Evolutionary conservation across 2,797 vertebrate genomes (phyloP), one percentile per base, ranked within the genome.

Genomic region (Gobio occitaniae): DNA sequence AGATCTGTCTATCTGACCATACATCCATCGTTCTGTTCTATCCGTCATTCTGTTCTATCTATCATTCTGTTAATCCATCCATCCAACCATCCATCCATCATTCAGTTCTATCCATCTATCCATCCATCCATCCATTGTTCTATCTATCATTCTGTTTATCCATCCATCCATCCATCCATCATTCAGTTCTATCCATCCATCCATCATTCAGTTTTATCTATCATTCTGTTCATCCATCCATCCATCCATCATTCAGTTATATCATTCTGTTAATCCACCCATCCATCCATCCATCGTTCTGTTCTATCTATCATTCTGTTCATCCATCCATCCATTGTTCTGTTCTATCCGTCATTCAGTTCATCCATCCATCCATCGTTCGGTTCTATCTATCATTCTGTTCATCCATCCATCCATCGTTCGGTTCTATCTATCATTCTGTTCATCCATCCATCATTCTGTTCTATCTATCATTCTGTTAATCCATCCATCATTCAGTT

Each of bases 401-500:
- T 32, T 32, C 2, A 32, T 48, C 47, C 15, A 6, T 54, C 52
- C 2, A 19, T 54, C 17, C 2, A 2, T 54, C 16, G 2, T 7
- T 54, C 50, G 0, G 12, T 48, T 48, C 44, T 2, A 32, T 32
- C 32, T 29, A 5, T 74, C 32, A 13, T 2, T 50, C 29, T 9
- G 32, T 52, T n/a, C 16, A 1, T 74, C 41, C 15, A n/a, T 78
- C 38, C 6, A 1, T 78, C 6, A 10, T 25, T 25, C 56, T 4
- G 4, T n/a, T 61, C 56, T 2, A 0, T 11, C 21, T 12, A 2
- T 61, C 21, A 0, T 0, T 9, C 29, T 2, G 2, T 32, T 2
- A 1, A 32, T 32, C 32, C 54, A 10, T 56, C 54, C 0, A 0
- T 32, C 32, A 1, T 25, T 21, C 2, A 0, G 6, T 19, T 54